These are phyloP conservation scores for Gobio occitaniae DNA, from an alignment of 2,797 vertebrate species.

Conservation along the genomic window DNA sequence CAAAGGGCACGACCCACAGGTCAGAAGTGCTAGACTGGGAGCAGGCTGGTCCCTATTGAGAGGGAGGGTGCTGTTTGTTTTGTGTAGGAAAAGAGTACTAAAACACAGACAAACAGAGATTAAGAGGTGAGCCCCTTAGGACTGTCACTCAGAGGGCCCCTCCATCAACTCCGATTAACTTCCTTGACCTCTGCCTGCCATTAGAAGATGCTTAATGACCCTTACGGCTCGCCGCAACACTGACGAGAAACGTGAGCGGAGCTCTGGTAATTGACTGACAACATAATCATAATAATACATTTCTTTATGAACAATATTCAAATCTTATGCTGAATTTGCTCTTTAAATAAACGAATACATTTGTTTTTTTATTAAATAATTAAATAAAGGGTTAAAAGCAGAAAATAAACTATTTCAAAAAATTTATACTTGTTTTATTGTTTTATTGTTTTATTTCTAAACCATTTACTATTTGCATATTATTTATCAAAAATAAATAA, in stretches of 20 bases:
- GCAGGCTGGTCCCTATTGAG: constrained; percentile 85
- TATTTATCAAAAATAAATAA: background rate
- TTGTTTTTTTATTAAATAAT: background rate
- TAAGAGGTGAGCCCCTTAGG: constrained; percentile 91
- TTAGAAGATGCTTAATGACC: constrained; percentile 66
- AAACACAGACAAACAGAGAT: constrained; percentile 97
- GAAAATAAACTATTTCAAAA: background rate
- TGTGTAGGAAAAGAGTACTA: constrained; percentile 93
- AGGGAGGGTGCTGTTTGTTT: constrained; percentile 90
- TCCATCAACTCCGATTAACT: constrained; percentile 82
- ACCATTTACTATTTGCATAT: background rate
- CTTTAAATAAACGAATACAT: background rate
- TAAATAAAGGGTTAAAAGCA: background rate
- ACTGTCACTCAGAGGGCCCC: constrained; percentile 80
- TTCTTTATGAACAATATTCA: background rate
- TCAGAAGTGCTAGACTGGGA: constrained; percentile 91
- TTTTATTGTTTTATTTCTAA: background rate
- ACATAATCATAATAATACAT: background rate
- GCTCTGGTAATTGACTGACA: background rate
- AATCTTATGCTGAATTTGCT: background rate
- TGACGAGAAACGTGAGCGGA: background rate
- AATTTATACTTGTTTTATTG: no score
- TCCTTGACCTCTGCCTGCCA: constrained; percentile 73
- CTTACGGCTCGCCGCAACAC: constrained; percentile 61
- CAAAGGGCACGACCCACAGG: constrained; percentile 95